These are phyloP conservation scores for Peromyscus maniculatus DNA, from an alignment of 2,113 vertebrate species.

Conservation along the genomic window DNA sequence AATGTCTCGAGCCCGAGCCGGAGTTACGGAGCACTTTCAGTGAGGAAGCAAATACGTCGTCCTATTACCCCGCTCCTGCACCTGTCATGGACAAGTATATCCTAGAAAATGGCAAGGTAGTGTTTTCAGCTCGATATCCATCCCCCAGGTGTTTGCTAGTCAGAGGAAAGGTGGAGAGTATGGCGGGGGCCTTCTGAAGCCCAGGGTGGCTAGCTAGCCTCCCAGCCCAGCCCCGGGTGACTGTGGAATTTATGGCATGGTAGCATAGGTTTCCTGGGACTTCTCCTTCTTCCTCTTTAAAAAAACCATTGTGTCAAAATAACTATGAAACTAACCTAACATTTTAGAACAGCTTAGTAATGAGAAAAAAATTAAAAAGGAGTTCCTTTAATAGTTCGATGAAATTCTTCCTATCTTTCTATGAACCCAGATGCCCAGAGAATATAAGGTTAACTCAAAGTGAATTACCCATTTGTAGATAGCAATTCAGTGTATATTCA, in stretches of 20 bases:
- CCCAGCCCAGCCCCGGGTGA: not conserved
- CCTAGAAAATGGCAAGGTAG: constrained; percentile 93
- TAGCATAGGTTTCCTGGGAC: constrained; percentile 39
- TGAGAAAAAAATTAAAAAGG: not conserved
- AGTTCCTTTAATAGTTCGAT: constrained; percentile 7
- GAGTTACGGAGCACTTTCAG: constrained; percentile 90
- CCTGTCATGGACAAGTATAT: constrained; percentile 93
- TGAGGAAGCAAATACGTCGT: constrained; percentile 92
- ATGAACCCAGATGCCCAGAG: not conserved
- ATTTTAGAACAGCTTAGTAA: constrained; percentile 60
- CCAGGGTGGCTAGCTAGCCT: not conserved
- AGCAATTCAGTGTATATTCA: not conserved
- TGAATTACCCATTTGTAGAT: constrained; percentile 12
- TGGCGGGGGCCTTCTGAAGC: constrained; percentile 20
- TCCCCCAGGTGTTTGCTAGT: constrained; percentile 73
- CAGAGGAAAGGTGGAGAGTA: constrained; percentile 55
- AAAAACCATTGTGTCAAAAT: constrained; percentile 12
- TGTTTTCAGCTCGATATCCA: constrained; percentile 82
- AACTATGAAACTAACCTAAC: constrained; percentile 12
- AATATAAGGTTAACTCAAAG: not conserved
- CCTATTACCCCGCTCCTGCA: constrained; percentile 90
- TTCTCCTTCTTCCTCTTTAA: not conserved
- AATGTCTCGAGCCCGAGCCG: constrained; percentile 90
- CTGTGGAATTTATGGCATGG: not conserved
- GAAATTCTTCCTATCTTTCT: constrained; percentile 9